Evolutionary conservation across 2,113 vertebrate genomes (phyloP), one percentile per base, ranked within the genome.

Genomic region (Chaetops frenatus): DNA sequence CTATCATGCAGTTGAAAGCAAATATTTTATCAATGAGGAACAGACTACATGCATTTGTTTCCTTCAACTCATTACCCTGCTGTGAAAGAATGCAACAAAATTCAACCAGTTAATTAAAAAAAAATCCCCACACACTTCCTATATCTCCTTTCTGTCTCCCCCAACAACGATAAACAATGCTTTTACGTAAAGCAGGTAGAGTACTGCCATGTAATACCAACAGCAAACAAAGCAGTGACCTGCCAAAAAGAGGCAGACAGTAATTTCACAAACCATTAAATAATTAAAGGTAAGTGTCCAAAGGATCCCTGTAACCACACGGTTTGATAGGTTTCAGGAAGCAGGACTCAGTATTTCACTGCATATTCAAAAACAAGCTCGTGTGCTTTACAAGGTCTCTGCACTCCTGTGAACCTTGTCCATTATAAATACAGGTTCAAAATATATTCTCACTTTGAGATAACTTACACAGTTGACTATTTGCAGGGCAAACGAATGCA

Each of bases 391-490:
- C 95, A 94, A 96, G 92, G 83, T 96, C 95, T 93, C 71, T 66
- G 91, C 82, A 87, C 94, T 95, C 76, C 87, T 62, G 44, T 60
- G 86, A 97, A 96, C 97, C 94, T 94, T 95, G 96, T 96, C 96
- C 97, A 88, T 96, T 96, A 96, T 85, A 97, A 98, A 97, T 65
- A 97, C 77, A 73, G 86, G 91, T 94, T 97, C 95, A 81, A 95
- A 97, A 95, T 95, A 95, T 91, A 97, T 96, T 98, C 97, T 97
- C 97, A 95, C 97, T 98, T 97, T 44, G 83, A 97, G 96, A 97
- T 98, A 98, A 97, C 97, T 97, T 97, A 96, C 92, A 96, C 94
- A 77, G 66, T 92, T 98, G 97, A 98, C 98, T 98, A 97, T 98
- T 97, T 97, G 95, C 97, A 98, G 97, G 97, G 97, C 97, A 97